These are phyloP conservation scores for Trichonephila clavipes DNA, from an alignment of 1,140 invertebrate genomes.

Conservation along the genomic window DNA sequence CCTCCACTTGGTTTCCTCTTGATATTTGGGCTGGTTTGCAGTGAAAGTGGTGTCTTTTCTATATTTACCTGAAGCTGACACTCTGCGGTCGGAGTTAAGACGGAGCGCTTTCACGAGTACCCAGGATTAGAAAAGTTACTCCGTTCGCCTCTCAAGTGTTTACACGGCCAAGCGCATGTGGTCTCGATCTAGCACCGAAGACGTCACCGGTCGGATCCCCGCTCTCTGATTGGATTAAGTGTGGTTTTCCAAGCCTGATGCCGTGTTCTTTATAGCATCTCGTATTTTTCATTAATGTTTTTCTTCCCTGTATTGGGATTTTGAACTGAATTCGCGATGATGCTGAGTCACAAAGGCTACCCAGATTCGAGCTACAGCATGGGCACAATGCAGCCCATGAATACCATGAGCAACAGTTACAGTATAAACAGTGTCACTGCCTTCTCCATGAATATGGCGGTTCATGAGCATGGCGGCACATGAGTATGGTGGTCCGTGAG, in stretches of 20 bases:
- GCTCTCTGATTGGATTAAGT: conserved; percentile 26
- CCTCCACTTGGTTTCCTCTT: no score
- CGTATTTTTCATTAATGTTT: conserved; percentile 21
- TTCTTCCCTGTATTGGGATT: conserved; percentile 14
- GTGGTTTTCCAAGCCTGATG: conserved; percentile 20
- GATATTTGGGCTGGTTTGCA: no score
- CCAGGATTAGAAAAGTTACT: conserved; percentile 72
- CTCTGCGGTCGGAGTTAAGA: conserved; percentile 65
- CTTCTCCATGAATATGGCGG: conserved; percentile 40
- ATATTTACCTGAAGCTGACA: conserved; percentile 75
- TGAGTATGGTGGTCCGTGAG: no score
- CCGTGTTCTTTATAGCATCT: not conserved
- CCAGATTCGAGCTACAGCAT: conserved; percentile 78
- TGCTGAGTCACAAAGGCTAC: conserved; percentile 78
- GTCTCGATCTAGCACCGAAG: conserved; percentile 48
- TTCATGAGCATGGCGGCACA: conserved; percentile 79
- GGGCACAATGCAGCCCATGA: conserved; percentile 79
- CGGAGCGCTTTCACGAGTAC: conserved; percentile 69
- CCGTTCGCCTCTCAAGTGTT: conserved; percentile 63
- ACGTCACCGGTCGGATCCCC: conserved; percentile 43
- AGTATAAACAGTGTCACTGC: conserved; percentile 85
- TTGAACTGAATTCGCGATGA: conserved; percentile 49
- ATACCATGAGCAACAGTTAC: conserved; percentile 79
- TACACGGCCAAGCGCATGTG: conserved; percentile 69
- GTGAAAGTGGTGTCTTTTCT: conserved; percentile 48